Evolutionary conservation across 2,113 vertebrate genomes (phyloP).

Genomic region (Halcyon senegalensis): DNA sequence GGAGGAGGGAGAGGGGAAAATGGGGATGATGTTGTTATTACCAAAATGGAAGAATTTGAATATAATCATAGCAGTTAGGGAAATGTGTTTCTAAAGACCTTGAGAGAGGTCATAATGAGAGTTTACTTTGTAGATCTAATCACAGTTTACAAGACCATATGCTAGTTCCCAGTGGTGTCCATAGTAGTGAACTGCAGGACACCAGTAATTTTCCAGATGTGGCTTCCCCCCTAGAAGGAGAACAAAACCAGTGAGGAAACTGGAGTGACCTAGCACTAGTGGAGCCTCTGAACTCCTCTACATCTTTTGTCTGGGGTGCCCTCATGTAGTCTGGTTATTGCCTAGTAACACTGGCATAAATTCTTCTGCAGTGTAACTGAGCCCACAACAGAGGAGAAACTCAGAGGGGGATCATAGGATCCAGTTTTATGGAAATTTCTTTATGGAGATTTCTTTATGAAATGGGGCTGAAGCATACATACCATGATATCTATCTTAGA

Average conservation of each 20-base stretch:
- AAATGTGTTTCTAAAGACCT: conserved; percentile 49
- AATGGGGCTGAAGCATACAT: neutral
- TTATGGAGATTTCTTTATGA: neutral
- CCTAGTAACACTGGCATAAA: neutral
- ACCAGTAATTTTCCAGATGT: conserved; percentile 26
- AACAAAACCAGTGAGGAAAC: neutral
- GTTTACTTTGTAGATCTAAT: conserved; percentile 45
- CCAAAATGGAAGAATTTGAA: conserved; percentile 1
- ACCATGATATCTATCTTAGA: neutral
- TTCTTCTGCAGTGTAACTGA: neutral
- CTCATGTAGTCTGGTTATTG: neutral
- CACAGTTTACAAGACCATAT: conserved; percentile 23
- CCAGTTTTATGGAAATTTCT: neutral
- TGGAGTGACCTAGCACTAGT: neutral
- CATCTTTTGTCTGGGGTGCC: neutral
- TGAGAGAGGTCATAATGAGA: conserved; percentile 5
- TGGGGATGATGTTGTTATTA: neutral
- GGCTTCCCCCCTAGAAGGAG: neutral
- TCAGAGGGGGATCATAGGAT: neutral
- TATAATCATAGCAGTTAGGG: conserved; percentile 9
- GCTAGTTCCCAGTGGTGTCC: neutral
- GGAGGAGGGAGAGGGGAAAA: neutral
- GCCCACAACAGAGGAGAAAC: neutral
- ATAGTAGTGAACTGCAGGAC: neutral
- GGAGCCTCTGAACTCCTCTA: neutral